Conservation (phyloP, 2,113 vertebrate species). For the Cyprinus carpio region DNA sequence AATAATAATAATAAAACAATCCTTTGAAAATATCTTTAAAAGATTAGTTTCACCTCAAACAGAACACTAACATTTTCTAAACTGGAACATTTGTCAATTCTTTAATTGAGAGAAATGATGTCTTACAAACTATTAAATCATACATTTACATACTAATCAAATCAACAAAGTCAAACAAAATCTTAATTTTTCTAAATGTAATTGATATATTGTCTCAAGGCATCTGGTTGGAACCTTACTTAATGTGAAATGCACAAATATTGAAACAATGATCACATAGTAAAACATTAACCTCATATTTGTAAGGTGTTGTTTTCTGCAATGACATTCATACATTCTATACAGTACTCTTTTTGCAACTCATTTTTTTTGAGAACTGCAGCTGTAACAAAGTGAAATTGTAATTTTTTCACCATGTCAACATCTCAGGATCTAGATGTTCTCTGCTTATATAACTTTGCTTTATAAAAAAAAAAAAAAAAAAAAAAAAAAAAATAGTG, state of each 20-base stretch:
- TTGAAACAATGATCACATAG: neutral
- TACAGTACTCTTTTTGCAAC: neutral
- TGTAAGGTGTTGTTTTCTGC: too few relatives aligned
- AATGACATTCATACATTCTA: neutral
- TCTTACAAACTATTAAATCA: too few relatives aligned
- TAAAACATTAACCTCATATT: neutral
- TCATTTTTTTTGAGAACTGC: neutral
- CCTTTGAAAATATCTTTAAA: too few relatives aligned
- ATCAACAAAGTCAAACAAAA: neutral
- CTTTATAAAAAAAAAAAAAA: neutral
- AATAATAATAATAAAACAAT: too few relatives aligned
- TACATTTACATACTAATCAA: too few relatives aligned
- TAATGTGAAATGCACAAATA: neutral
- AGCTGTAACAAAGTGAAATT: neutral
- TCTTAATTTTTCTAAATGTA: too few relatives aligned
- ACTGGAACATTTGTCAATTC: too few relatives aligned
- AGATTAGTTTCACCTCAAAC: too few relatives aligned
- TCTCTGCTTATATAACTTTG: neutral
- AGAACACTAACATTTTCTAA: too few relatives aligned
- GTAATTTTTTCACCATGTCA: neutral
- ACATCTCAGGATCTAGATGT: neutral
- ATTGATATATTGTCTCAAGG: neutral
- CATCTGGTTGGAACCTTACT: neutral
- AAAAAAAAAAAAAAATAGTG: neutral
- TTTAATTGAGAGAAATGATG: too few relatives aligned